Evolutionary conservation across 2,113 vertebrate genomes (phyloP).

Genomic region (Euleptes europaea): DNA sequence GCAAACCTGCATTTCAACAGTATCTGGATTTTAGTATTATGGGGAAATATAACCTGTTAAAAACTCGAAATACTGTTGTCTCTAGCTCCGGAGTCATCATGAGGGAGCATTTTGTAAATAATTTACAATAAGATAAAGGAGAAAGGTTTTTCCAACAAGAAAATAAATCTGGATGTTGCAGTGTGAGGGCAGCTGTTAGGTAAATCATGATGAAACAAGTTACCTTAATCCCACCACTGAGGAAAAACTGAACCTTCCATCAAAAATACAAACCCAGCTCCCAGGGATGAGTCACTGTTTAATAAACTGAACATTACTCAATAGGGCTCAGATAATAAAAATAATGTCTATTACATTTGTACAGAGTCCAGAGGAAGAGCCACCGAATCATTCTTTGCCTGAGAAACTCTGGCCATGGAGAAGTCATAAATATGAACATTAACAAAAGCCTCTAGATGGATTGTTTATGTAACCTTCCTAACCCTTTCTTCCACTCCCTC

Average conservation of each 20-base stretch:
- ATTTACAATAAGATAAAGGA: constrained; percentile 63
- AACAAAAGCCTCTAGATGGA: constrained; percentile 43
- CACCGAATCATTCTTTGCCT: constrained; percentile 54
- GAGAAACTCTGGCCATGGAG: constrained; percentile 40
- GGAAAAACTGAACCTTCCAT: constrained; percentile 56
- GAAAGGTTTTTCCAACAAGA: constrained; percentile 60
- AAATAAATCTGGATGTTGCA: constrained; percentile 63
- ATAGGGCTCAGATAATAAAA: constrained; percentile 66
- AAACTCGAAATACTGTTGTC: constrained; percentile 49
- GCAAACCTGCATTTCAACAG: background rate
- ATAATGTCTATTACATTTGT: constrained; percentile 68
- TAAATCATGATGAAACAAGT: constrained; percentile 63
- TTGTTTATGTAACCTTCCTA: constrained; percentile 43
- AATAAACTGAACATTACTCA: constrained; percentile 58
- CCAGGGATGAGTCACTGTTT: constrained; percentile 68
- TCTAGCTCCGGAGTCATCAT: constrained; percentile 54
- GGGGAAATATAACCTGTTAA: constrained; percentile 54
- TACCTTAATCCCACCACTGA: constrained; percentile 57
- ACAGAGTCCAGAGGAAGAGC: constrained; percentile 64
- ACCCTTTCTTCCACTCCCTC: constrained; percentile 41
- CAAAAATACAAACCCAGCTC: constrained; percentile 39
- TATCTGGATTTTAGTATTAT: constrained; percentile 50
- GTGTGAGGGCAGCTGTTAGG: constrained; percentile 47
- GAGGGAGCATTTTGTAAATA: constrained; percentile 69
- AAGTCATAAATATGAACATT: constrained; percentile 45